These are phyloP conservation scores for Aselliscus stoliczkanus DNA, from an alignment of 2,797 vertebrate species.

Conservation along the genomic window DNA sequence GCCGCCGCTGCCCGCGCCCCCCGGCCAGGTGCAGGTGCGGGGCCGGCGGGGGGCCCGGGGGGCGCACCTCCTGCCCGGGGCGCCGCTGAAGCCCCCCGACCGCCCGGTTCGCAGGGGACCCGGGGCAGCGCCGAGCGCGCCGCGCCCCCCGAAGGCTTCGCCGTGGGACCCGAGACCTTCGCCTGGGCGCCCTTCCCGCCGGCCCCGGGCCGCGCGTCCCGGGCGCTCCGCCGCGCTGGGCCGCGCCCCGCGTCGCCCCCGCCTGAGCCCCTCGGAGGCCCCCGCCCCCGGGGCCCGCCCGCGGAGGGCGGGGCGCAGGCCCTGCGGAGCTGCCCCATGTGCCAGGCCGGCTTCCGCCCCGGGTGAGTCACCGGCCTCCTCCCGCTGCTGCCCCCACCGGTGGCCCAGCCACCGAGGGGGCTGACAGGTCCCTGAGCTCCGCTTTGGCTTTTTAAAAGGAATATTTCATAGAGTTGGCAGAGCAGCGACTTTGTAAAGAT, in stretches of 20 bases:
- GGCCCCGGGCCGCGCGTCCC: fast-evolving
- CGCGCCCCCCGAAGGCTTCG: slow-evolving; percentile 67
- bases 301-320: fast-evolving
- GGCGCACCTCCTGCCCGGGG: neutral
- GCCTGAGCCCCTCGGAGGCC: neutral
- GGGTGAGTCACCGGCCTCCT: slow-evolving; percentile 80
- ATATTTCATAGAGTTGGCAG: neutral
- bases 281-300: neutral
- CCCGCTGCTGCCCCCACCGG: fast-evolving
- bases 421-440: neutral
- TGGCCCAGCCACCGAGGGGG: neutral
- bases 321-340: slow-evolving; percentile 90
- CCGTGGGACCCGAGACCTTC: slow-evolving; percentile 68
- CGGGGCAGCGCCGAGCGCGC: neutral
- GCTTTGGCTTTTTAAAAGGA: neutral
- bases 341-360: slow-evolving; percentile 83
- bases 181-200: slow-evolving; percentile 79
- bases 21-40: slow-evolving; percentile 2
- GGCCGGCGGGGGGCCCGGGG: fast-evolving
- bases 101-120: slow-evolving; percentile 41
- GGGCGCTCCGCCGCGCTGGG: fast-evolving
- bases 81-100: neutral
- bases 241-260: neutral
- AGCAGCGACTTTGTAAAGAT: too few relatives aligned
- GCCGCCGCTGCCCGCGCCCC: slow-evolving; percentile 44